Percentiles rank a stretch among this genome's conserved stretches.
These are phyloP conservation scores for Pararge aegeria DNA, from an alignment of 1,140 invertebrate species.

Conservation along the genomic window DNA sequence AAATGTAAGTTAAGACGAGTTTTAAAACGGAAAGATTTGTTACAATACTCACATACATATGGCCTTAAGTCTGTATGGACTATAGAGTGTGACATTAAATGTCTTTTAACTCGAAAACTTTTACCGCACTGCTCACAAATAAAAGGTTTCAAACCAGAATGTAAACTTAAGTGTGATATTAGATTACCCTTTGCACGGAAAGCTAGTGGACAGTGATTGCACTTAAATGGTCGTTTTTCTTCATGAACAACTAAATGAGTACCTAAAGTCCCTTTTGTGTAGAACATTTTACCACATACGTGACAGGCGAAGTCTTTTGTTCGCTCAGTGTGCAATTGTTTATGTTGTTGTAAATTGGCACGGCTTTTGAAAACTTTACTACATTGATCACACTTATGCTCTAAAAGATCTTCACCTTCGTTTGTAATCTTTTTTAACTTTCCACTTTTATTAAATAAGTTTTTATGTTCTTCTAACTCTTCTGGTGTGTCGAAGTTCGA, in stretches of 20 bases:
- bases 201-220: constrained; percentile 59
- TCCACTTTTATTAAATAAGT: constrained; percentile 41
- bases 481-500: constrained; percentile 48
- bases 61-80: constrained; percentile 95
- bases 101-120: constrained; percentile 83
- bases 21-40: constrained; percentile 87
- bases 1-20: constrained; percentile 84
- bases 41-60: constrained; percentile 86
- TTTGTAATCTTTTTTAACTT: constrained; percentile 32
- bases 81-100: constrained; percentile 69
- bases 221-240: constrained; percentile 62
- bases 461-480: constrained; percentile 55
- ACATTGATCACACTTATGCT: constrained; percentile 63
- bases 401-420: constrained; percentile 27
- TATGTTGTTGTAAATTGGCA: constrained; percentile 62
- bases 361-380: constrained; percentile 64
- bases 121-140: constrained; percentile 88
- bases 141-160: constrained; percentile 87
- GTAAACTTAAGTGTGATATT: constrained; percentile 82
- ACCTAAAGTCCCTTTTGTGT: constrained; percentile 65
- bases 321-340: constrained; percentile 56
- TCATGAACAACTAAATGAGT: constrained; percentile 67
- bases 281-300: constrained; percentile 72
- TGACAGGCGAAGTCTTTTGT: constrained; percentile 66
- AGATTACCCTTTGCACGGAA: constrained; percentile 64